Evolutionary conservation across 2,797 vertebrate species (phyloP), one percentile per base, ranked within the genome.

Genomic region (Labroides dimidiatus): DNA sequence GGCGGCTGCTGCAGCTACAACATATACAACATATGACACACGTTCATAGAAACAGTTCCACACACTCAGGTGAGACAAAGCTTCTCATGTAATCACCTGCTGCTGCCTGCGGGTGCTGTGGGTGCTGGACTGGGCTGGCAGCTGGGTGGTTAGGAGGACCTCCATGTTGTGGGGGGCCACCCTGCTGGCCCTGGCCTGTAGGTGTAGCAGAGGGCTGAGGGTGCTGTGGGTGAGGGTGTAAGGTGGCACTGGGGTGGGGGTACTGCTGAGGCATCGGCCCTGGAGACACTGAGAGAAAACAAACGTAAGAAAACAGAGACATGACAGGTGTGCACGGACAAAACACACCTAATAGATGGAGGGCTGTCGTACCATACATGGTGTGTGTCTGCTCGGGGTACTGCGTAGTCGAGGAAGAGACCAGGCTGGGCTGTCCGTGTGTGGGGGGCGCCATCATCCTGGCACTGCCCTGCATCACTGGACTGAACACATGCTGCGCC

Each of bases 361-460:
- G 30, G 8, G 11, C 19, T 24, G 39, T 94, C 97, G 80, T 97
- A 99, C 97, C 97, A 95, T 99, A 99, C 97, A 99, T 99, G 68
- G 97, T 96, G 93, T 99, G 98, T 63, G 97, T 97, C 96, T 99
- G 98, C 91, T 99, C 98, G 75, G 94, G 96, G 85, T 97, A 99
- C 92, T 99, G 98, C 76, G 95, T 92, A 71, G 96, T 96, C 33
- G 97, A 95, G 63, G 98, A 97, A 12, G 97, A 97, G 48, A 97
- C 97, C 53, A 99, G 93, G 76, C 95, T 91, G 68, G 96, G 96
- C 82, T 99, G 98, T 68, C 95, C 97, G 3, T 98, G 98, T 12
- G 95, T 81, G 55, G 95, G 95, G 21, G 97, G 95, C 4, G 95
- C 96, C 95, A 99, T 97, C 97, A 99, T 97, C 82, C 98, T 95